These are phyloP conservation scores for Pseudomyrmex flavicornis DNA, from an alignment of 1,140 invertebrate genomes.

Conservation along the genomic window DNA sequence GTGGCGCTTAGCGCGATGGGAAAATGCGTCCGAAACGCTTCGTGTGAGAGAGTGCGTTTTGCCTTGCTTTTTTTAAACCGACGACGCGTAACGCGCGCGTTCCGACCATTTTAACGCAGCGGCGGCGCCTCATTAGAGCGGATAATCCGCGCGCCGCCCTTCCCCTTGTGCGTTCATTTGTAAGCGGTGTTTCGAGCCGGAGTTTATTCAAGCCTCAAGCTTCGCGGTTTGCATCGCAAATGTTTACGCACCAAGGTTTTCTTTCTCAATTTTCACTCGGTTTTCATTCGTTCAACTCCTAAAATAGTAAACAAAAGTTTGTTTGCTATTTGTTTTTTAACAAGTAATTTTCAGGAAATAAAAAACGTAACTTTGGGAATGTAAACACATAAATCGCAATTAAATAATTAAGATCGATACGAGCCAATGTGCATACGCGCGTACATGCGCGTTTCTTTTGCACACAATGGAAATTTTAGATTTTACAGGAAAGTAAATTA, in stretches of 20 bases:
- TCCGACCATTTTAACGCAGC: conserved; percentile 24
- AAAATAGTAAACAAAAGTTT: too few species aligned
- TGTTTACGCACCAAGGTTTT: background rate
- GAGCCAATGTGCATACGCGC: too few species aligned
- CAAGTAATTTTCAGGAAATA: too few species aligned
- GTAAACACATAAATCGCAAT: too few species aligned
- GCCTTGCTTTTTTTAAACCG: conserved; percentile 24
- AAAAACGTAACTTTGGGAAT: too few species aligned
- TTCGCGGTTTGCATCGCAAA: background rate
- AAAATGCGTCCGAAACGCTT: conserved; percentile 19
- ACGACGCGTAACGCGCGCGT: conserved; percentile 30
- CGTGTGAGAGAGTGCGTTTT: conserved; percentile 10
- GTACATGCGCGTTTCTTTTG: too few species aligned
- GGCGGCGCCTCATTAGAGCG: conserved; percentile 20
- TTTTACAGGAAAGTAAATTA: too few species aligned
- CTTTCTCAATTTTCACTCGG: background rate
- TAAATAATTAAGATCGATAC: too few species aligned
- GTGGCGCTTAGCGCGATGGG: background rate
- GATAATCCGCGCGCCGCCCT: background rate
- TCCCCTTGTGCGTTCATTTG: background rate
- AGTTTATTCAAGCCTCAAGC: background rate
- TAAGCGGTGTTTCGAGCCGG: background rate
- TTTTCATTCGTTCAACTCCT: background rate
- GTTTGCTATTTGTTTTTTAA: too few species aligned
- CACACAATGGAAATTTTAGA: too few species aligned